phyloP scores from a whole-genome alignment of 2,113 vertebrate genomes.

The Anas platyrhynchos region DNA sequence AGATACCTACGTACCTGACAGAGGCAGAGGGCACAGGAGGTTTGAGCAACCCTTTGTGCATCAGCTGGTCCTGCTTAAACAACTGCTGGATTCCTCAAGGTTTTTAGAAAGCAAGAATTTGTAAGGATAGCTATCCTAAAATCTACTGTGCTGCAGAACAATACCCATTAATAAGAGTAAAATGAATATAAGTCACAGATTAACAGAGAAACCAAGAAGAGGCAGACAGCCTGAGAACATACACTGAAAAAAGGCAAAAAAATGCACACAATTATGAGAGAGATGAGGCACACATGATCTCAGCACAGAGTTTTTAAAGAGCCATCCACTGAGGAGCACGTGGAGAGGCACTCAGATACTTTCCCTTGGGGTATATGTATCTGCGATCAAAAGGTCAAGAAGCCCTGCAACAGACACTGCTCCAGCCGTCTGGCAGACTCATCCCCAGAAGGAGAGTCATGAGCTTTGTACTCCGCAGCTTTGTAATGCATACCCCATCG shows the following conservation, averaged over 20 bases:
- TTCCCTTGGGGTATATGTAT: neutral
- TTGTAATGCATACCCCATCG: neutral
- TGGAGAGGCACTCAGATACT: neutral
- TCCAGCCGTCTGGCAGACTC: neutral
- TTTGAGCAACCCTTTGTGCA: neutral
- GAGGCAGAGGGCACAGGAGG: neutral
- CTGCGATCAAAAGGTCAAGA: conserved; percentile 9
- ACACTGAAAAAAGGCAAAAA: neutral
- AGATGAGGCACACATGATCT: rapidly evolving
- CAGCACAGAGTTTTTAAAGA: neutral
- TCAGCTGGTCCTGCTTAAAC: neutral
- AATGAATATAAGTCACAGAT: neutral
- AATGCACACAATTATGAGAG: neutral
- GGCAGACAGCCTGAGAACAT: neutral
- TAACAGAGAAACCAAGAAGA: neutral
- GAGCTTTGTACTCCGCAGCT: neutral
- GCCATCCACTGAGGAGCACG: neutral
- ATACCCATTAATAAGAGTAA: neutral
- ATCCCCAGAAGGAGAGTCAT: neutral
- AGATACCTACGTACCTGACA: neutral
- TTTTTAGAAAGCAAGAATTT: neutral
- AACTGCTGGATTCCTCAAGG: neutral
- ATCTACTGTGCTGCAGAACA: neutral
- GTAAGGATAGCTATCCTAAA: neutral
- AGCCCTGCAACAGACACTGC: neutral